Base-by-base conservation (phyloP, 2,888 invertebrate species). In the Acleris holmiana region DNA sequence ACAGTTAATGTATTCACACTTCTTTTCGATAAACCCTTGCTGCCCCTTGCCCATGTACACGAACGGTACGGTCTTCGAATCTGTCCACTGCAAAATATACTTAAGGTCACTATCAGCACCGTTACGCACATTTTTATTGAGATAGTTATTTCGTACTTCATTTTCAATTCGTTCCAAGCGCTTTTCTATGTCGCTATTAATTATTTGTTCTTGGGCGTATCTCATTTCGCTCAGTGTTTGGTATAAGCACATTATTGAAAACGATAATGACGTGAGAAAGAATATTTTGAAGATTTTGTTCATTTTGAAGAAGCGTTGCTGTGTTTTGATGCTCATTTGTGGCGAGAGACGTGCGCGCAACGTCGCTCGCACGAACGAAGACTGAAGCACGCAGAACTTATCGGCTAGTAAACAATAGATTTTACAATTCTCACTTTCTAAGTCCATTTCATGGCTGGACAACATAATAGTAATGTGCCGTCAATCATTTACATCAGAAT, bases 1-100 rank as follows among this genome's bases (percentile, higher is more conserved):
- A 68, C 90, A 90, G 55, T 89, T 89, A 4, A 73, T 79, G 48
- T 75, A 76, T 17, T 71, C 65, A 71, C 88, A 89, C 8, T 82
- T 76, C 44, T 75, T 76, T 1, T 73, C 69, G 40, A 82, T 71
- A 64, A 87, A 88, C 5, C 71, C 75, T 46, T 68, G 54, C 55
- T 66, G 75, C 7, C 81, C 82, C 8, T 64, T 44, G 4, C 77
- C 77, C 72, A 85, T 75, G 54, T 78, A 76, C 18, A 69, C 67
- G 65, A 86, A 82, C 3, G 84, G 84, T 46, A 44, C 68, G 46
- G 67, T 75, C 8, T 64, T 67, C 1, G 73, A 56, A 8, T 70
- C 68, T 1, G 85, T 83, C 85, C 85, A 85, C 46, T 77, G 76
- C 44, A 88, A 69, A 64, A 88, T 79, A 60, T 84, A 79, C 72